Base-by-base conservation (phyloP, 2,888 invertebrate genomes). In the Melangyna quadrimaculata region DNA sequence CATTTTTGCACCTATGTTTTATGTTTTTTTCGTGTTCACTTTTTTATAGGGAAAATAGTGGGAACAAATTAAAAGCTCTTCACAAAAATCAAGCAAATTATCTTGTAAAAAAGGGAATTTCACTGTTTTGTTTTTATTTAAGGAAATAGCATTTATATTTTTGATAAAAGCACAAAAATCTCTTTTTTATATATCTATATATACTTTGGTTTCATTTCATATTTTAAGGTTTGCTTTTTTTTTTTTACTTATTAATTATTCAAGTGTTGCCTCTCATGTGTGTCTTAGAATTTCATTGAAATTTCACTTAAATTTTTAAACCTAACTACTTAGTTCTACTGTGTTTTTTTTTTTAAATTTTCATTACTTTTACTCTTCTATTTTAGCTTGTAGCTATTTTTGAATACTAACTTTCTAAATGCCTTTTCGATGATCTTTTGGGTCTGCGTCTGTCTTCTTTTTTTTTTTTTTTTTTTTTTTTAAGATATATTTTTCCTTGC, bases 131-230 rank as follows among this genome's bases (percentile, higher is more conserved):
- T 81, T 83, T 78, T 87, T 69, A 88, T 88, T 88, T 89, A 89
- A 88, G 82, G 87, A 82, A 82, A 87, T 82, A 82, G 82, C 81
- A 81, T 88, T 89, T 89, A 88, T 88, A 87, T 89, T 88, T 86
- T 67, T 79, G 80, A 88, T 82, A 67, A 74, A 78, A 77, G 87
- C 78, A 88, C 79, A 88, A 84, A 84, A 77, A 84, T 72, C 72
- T 77, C 65, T 63, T 78, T 80, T 83, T 87, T 88, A 59, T 59
- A 59, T 35, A 27, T 61, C 10, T 61, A 61, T 40, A 61, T 45
- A 45, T 63, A 29, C 17, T 79, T 74, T 82, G 78, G 73, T 70
- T 87, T 88, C 83, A 89, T 67, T 84, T 82, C 72, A 72, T 83
- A 43, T 78, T n/a, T 32, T 78, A 87, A 83, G 82, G 55, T 53